Evolutionary conservation across 1,140 invertebrate genomes (phyloP).

Genomic region (Globodera rostochiensis): DNA sequence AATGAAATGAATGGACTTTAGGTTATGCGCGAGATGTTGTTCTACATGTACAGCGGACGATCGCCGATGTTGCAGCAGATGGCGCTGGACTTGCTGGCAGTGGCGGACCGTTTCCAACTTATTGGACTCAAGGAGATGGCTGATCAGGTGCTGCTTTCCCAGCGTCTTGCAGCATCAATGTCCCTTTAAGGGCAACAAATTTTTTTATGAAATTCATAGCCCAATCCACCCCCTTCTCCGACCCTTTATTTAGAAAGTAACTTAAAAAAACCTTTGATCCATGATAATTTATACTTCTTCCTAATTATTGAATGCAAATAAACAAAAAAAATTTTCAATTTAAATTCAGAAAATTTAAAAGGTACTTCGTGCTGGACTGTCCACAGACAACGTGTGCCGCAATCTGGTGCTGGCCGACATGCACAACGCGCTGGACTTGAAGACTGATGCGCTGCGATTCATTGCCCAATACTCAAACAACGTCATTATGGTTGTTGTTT

Average conservation of each 20-base stretch:
- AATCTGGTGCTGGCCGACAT: constrained; percentile 59
- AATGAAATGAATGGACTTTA: not conserved
- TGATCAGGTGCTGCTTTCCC: constrained; percentile 41
- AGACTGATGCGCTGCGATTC: constrained; percentile 58
- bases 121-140: constrained; percentile 61
- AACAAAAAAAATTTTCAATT: constrained; percentile 3
- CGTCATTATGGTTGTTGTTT: constrained; percentile 42
- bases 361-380: constrained; percentile 47
- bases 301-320: not conserved
- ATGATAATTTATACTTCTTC: too few relatives aligned
- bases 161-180: too few relatives aligned
- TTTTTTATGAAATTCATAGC: too few relatives aligned
- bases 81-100: constrained; percentile 57
- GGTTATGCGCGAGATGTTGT: constrained; percentile 55
- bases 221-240: too few relatives aligned
- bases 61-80: constrained; percentile 41
- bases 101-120: constrained; percentile 61
- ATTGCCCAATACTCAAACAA: constrained; percentile 51
- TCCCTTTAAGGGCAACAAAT: too few relatives aligned
- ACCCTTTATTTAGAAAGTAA: too few relatives aligned
- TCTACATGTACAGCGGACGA: constrained; percentile 57
- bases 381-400: constrained; percentile 58
- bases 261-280: too few relatives aligned
- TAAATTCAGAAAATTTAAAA: constrained; percentile 7
- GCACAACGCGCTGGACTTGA: constrained; percentile 59